Percentiles rank a stretch among this genome's conserved stretches.
These are phyloP conservation scores for Galleria mellonella DNA, from an alignment of 1,140 invertebrate species.

Conservation along the genomic window DNA sequence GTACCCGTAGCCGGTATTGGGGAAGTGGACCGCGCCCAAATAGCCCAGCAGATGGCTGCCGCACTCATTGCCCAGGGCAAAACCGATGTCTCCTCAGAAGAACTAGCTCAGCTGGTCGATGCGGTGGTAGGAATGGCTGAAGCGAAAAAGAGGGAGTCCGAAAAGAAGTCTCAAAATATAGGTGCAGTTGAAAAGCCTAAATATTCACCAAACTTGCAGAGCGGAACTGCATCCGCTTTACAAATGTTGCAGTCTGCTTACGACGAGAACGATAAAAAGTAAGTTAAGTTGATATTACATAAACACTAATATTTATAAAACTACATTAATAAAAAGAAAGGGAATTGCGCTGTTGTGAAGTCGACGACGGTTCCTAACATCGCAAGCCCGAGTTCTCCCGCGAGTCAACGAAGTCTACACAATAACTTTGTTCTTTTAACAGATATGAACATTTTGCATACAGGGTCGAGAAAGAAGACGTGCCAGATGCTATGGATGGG, in stretches of 20 bases:
- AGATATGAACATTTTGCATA: neutral
- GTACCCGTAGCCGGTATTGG: conserved; percentile 79
- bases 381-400: no score
- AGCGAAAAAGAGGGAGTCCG: conserved; percentile 46
- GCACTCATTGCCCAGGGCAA: conserved; percentile 85
- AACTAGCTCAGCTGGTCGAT: conserved; percentile 84
- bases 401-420: no score
- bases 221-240: conserved; percentile 41
- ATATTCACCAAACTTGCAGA: neutral
- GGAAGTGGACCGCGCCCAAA: conserved; percentile 80
- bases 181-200: neutral
- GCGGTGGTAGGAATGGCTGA: conserved; percentile 78
- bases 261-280: conserved; percentile 55
- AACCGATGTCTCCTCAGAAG: conserved; percentile 83
- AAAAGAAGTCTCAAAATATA: conserved; percentile 9
- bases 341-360: no score
- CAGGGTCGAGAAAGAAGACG: conserved; percentile 30
- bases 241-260: conserved; percentile 53
- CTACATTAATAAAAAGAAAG: no score
- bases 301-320: no score
- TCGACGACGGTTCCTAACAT: no score
- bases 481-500: conserved; percentile 77
- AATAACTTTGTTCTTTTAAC: no score
- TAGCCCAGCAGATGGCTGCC: conserved; percentile 85
- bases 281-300: conserved; percentile 3